A percentile compares a stretch with the other conserved stretches of the same genome.
These are phyloP conservation scores for Cichlasoma orientale DNA, from an alignment of 2,797 vertebrate species.

Conservation along the genomic window DNA sequence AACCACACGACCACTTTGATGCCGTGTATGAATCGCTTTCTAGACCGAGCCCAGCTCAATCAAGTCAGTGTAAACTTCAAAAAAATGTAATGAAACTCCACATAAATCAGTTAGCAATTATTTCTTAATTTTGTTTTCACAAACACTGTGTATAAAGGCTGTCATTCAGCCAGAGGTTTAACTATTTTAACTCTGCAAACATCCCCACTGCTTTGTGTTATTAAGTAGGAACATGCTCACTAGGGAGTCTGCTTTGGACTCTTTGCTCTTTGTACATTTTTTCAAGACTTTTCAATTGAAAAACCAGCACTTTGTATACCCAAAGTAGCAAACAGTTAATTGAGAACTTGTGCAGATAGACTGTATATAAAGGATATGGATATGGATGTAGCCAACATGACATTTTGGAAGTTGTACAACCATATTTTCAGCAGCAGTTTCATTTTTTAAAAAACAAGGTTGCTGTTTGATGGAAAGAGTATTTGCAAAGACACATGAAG, in stretches of 20 bases:
- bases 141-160: neutral
- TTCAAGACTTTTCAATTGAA: neutral
- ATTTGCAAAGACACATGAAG: too few relatives aligned
- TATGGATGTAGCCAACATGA: neutral
- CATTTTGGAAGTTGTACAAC: neutral
- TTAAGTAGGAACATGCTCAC: neutral
- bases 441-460: too few relatives aligned
- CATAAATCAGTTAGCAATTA: neutral
- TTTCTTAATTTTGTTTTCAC: neutral
- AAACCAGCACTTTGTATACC: neutral
- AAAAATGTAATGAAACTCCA: neutral
- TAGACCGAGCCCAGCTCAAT: neutral
- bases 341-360: neutral
- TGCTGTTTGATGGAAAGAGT: too few relatives aligned
- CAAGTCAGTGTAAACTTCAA: neutral
- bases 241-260: accelerated
- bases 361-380: neutral
- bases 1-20: conserved; percentile 2
- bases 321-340: neutral
- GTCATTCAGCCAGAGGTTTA: neutral
- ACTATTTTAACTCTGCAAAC: neutral
- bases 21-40: neutral
- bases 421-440: neutral
- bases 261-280: neutral
- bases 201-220: neutral